phyloP scores from a whole-genome alignment of 2,113 vertebrate genomes.

The Sapayoa aenigma region DNA sequence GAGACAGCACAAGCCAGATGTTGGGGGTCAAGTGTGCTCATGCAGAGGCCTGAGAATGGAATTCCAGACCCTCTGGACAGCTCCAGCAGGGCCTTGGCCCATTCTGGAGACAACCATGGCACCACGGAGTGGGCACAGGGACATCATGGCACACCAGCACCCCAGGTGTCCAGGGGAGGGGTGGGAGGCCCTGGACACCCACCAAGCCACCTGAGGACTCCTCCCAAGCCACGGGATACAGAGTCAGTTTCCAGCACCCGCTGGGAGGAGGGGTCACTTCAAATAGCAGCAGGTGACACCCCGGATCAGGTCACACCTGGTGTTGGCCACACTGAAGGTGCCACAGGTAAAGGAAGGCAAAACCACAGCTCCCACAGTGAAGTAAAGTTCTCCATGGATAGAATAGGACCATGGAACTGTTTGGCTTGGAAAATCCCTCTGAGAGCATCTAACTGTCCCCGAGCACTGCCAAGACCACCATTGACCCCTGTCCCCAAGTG shows the following conservation, averaged over 20 bases:
- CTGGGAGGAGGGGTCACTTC: neutral
- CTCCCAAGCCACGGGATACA: too few relatives aligned
- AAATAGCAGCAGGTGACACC: neutral
- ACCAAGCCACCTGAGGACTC: too few relatives aligned
- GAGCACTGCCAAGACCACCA: neutral
- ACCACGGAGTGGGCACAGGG: too few relatives aligned
- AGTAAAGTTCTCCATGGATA: too few relatives aligned
- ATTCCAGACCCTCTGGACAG: too few relatives aligned
- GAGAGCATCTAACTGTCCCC: neutral
- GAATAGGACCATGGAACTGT: neutral
- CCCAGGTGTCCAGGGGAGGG: too few relatives aligned
- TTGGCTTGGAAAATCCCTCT: neutral
- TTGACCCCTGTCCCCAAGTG: neutral
- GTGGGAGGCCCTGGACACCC: too few relatives aligned
- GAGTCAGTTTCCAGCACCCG: neutral
- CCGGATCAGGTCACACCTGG: neutral
- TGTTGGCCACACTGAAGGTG: neutral
- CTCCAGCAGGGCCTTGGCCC: neutral
- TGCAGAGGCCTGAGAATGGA: neutral
- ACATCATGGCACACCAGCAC: too few relatives aligned
- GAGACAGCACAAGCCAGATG: neutral
- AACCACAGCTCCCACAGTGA: neutral
- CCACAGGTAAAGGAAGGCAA: neutral
- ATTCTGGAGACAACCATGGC: too few relatives aligned
- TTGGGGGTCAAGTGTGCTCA: neutral